Percentiles rank a stretch among this genome's conserved stretches.
Conservation (phyloP, 2,113 vertebrate genomes). For the human (Homo sapiens) region GRCh38 chr13:76621501-76622000, state of each 20-base stretch:
- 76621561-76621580: background rate
- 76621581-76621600: background rate
- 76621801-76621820: background rate
- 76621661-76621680: background rate
- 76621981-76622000: background rate
- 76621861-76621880: background rate
- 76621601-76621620: background rate
- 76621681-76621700: background rate
- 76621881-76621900: background rate
- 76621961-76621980: background rate
- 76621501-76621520: background rate
- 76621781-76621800: background rate
- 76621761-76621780: background rate
- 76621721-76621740: background rate
- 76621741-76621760: background rate
- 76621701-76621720: background rate
- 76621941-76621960: background rate
- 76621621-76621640: background rate
- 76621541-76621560: background rate
- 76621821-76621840: background rate
- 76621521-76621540: background rate
- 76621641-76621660: background rate
- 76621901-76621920: background rate
- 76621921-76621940: background rate
- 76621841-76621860: background rate